Conservation (phyloP, 2,797 vertebrate species). For the Mastacembelus armatus region DNA sequence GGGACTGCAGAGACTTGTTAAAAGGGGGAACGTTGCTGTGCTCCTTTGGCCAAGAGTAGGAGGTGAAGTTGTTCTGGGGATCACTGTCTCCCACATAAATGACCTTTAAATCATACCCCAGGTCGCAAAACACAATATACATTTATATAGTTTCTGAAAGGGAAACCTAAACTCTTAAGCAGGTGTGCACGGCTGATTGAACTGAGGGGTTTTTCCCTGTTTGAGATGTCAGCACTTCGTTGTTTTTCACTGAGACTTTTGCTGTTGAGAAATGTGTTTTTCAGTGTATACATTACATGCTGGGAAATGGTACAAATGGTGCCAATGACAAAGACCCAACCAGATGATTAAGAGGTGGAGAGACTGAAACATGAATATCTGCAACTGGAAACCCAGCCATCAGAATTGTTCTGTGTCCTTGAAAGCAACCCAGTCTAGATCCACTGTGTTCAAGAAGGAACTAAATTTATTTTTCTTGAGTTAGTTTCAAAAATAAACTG, state of each 20-base stretch:
- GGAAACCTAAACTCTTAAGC: constrained; percentile 34
- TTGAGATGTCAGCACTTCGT: constrained; percentile 53
- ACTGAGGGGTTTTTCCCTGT: constrained; percentile 3
- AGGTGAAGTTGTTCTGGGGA: constrained; percentile 26
- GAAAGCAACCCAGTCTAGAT: constrained; percentile 52
- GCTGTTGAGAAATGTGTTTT: constrained; percentile 37
- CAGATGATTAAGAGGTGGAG: constrained; percentile 40
- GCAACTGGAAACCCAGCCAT: constrained; percentile 38
- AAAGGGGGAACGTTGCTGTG: constrained; percentile 36
- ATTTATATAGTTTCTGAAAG: constrained; percentile 14
- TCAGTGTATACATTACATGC: constrained; percentile 57
- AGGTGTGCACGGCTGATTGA: constrained; percentile 10
- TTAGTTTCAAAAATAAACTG: constrained; percentile 58
- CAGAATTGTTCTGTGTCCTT: constrained; percentile 38
- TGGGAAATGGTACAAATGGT: constrained; percentile 47
- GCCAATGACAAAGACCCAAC: constrained; percentile 44
- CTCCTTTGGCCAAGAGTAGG: constrained; percentile 26
- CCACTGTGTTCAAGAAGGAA: constrained; percentile 20
- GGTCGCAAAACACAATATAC: constrained; percentile 25
- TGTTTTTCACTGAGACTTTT: constrained; percentile 13
- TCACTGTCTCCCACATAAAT: constrained; percentile 47
- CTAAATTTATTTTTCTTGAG: constrained; percentile 47
- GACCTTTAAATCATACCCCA: constrained; percentile 50
- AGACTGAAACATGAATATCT: constrained; percentile 41
- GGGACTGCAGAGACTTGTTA: constrained; percentile 64